A percentile compares a stretch with the other conserved stretches of the same genome.
These are phyloP conservation scores for Phylloscopus trochilus DNA, from an alignment of 2,113 vertebrate species.

Conservation along the genomic window DNA sequence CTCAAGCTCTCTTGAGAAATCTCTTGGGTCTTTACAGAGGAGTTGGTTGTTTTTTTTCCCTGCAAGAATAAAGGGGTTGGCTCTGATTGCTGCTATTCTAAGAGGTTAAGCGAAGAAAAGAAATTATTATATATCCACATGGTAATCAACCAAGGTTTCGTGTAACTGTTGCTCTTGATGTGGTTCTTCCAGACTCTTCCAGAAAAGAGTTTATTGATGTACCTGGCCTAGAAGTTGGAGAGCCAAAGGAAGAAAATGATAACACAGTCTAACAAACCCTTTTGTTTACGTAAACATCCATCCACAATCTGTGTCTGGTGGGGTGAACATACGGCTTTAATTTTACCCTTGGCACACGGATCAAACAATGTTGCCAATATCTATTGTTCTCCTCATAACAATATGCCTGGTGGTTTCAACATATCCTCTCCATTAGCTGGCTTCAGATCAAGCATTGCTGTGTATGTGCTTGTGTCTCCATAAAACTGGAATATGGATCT, in stretches of 20 bases:
- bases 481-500: constrained; percentile 53
- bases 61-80: constrained; percentile 15
- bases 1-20: constrained; percentile 2
- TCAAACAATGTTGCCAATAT: constrained; percentile 75
- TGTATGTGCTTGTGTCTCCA: constrained; percentile 65
- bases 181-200: constrained; percentile 12
- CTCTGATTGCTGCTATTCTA: constrained; percentile 28
- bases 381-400: constrained; percentile 75
- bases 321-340: constrained; percentile 73
- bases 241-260: constrained; percentile 36
- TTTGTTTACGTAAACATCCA: constrained; percentile 66
- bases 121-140: constrained; percentile 1
- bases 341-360: constrained; percentile 75
- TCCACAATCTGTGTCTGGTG: constrained; percentile 62
- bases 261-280: constrained; percentile 29
- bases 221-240: constrained; percentile 45
- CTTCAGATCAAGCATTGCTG: constrained; percentile 67
- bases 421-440: constrained; percentile 68
- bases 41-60: background rate
- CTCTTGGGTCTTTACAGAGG: constrained; percentile 1
- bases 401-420: constrained; percentile 73
- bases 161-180: background rate
- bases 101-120: constrained; percentile 35
- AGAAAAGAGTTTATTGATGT: constrained; percentile 24
- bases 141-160: constrained; percentile 13